Evolutionary conservation across 2,797 vertebrate genomes (phyloP), one percentile per base, ranked within the genome.

Genomic region (Lemur catta): DNA sequence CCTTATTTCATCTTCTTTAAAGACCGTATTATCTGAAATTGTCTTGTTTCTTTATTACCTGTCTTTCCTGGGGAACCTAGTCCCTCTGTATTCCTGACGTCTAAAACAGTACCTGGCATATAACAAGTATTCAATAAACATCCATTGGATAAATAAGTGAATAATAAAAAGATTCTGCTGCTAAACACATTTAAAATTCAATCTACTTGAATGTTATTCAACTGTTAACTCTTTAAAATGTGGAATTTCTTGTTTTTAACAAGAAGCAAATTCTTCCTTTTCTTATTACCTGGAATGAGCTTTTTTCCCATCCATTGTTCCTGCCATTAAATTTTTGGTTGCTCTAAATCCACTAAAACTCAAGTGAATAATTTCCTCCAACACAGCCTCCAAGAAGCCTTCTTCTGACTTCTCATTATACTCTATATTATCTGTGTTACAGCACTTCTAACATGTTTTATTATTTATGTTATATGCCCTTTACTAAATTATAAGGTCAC

Each of bases 401-500:
- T 35, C 24, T 75, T 72, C 48, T 75, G 69, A 38, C 10, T 72
- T 67, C n/a, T 48, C 26, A 52, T 75, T 89, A 24, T 20, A 26
- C 17, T 20, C 3, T 52, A 13, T 65, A 6, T 43, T 76, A 22
- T 41, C n/a, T 59, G 41, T 72, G 33, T 94, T 59, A 33, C 0
- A 87, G 46, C 2, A 38, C 26, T 93, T 92, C 65, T 84, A 90
- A 76, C 8, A 10, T 89, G 46, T 76, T 80, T 80, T 86, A 81
- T 91, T 84, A 72, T 94, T 94, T 92, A 67, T 61, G 50, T 59
- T 69, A 0, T 46, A 26, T 69, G 74, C 4, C 63, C 18, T 91
- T 88, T 93, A 71, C n/a, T 82, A 88, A 79, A 88, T 92, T 85
- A 81, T 67, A 95, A 96, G 75, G 79, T 89, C n/a, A 87, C 12